Percentiles rank a stretch among this genome's conserved stretches.
Evolutionary conservation across 2,888 invertebrate genomes (phyloP).

Genomic region (Limnephilus lunatus): DNA sequence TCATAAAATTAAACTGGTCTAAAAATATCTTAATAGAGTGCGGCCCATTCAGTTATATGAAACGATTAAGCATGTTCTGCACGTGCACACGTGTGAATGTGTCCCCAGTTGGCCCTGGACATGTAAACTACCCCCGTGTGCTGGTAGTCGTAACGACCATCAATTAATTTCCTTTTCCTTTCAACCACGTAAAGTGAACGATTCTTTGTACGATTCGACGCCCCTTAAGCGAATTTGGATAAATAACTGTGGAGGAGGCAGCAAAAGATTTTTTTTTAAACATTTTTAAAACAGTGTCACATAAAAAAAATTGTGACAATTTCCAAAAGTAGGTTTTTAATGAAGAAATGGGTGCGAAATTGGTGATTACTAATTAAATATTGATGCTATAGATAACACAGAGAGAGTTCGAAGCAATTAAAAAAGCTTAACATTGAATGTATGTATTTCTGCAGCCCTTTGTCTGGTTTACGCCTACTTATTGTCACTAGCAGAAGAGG

Average conservation of each 20-base stretch:
- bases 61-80: background rate
- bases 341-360: too few species aligned
- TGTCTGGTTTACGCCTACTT: too few species aligned
- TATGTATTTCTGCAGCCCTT: too few species aligned
- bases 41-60: background rate
- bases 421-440: too few species aligned
- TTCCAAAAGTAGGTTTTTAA: too few species aligned
- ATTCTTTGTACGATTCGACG: constrained; percentile 26
- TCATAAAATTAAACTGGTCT: background rate
- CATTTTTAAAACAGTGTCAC: too few species aligned
- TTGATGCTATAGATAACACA: too few species aligned
- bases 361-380: too few species aligned
- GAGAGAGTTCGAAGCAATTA: too few species aligned
- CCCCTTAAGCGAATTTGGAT: background rate
- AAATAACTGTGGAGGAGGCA: background rate
- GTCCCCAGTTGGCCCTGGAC: background rate
- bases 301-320: too few species aligned
- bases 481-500: too few species aligned
- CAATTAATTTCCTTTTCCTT: constrained; percentile 45
- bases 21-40: background rate
- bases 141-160: constrained; percentile 5
- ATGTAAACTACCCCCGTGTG: background rate
- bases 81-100: background rate
- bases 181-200: constrained; percentile 28
- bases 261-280: background rate